Conservation (phyloP, 1,140 invertebrate species). For the Leptoteleia sp. region DNA sequence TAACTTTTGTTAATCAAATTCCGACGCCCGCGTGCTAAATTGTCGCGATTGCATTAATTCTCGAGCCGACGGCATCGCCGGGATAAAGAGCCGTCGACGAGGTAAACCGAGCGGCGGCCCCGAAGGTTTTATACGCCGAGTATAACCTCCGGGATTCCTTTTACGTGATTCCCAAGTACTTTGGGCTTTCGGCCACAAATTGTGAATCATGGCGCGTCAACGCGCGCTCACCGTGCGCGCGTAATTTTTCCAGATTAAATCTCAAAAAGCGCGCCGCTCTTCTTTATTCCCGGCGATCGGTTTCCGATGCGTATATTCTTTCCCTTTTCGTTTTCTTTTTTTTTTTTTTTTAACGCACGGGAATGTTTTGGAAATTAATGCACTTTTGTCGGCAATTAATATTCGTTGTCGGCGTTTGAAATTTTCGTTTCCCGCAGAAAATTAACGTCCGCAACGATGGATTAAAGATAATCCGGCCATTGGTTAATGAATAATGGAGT, state of each 20-base stretch:
- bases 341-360: too few species aligned
- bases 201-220: conserved; percentile 27
- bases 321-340: too few species aligned
- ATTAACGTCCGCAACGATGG: too few species aligned
- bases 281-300: too few species aligned
- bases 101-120: conserved; percentile 7
- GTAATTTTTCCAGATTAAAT: conserved; percentile 32
- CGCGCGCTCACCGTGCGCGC: conserved; percentile 1
- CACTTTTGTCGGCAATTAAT: too few species aligned
- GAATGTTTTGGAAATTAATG: too few species aligned
- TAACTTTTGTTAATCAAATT: conserved; percentile 37
- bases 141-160: conserved; percentile 44
- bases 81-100: conserved; percentile 10
- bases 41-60: conserved; percentile 32
- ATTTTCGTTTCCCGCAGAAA: too few species aligned
- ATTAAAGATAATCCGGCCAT: too few species aligned
- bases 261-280: too few species aligned
- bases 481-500: too few species aligned
- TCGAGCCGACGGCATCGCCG: conserved; percentile 13
- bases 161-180: conserved; percentile 46
- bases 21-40: conserved; percentile 17
- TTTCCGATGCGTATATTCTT: too few species aligned
- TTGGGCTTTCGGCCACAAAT: conserved; percentile 12
- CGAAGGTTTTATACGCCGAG: conserved; percentile 20
- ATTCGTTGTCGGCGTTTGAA: too few species aligned